Base-by-base conservation (phyloP, 2,888 invertebrate genomes). In the Lepas anatifera region DNA sequence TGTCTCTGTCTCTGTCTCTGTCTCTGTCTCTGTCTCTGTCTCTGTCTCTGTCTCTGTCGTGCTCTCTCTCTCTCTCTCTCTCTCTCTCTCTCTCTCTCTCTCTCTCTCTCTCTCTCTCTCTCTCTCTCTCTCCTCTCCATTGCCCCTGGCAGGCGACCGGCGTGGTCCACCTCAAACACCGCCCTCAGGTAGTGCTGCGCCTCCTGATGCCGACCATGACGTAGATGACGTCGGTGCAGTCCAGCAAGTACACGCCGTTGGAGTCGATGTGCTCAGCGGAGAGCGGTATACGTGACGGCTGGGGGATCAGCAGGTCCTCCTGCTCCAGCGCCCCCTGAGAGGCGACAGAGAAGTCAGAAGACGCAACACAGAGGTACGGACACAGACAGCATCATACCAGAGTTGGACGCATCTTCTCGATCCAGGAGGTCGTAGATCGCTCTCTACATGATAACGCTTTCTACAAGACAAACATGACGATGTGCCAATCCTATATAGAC, bases 181-280 rank as follows among this genome's bases (percentile, higher is more conserved):
- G 63, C 63, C 22, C 37, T n/a, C 37, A 63, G 32, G 37, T n/a
- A 35, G 25, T 6, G 32, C 29, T 70, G 37, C 6, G 32, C 48
- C 29, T n/a, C 1, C 50, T 7, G 25, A 22, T 32, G 22, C 39
- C 43, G 13, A 98, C 85, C 79, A 93, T 90, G 68, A 98, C 79
- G 67, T 89, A 85, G 81, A 97, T 87, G 72, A 84, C 84, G 70
- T 89, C 87, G 16, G 93, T 94, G 74, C 89, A 87, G 80, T 99
- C 98, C 79, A 99, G 82, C 4, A 99, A 83, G 80, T 95, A 99
- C 16, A 91, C 92, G 41, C 97, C 98, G 72, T 84, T 85, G 0
- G 87, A 83, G 78, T 88, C 89, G 69, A 93, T 79, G 73, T 84
- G 81, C 73, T 85, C 85, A 72, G 92, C 90, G 4, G 93, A 89